These are phyloP conservation scores for Hesperia comma DNA, from an alignment of 2,888 invertebrate species.

Conservation along the genomic window DNA sequence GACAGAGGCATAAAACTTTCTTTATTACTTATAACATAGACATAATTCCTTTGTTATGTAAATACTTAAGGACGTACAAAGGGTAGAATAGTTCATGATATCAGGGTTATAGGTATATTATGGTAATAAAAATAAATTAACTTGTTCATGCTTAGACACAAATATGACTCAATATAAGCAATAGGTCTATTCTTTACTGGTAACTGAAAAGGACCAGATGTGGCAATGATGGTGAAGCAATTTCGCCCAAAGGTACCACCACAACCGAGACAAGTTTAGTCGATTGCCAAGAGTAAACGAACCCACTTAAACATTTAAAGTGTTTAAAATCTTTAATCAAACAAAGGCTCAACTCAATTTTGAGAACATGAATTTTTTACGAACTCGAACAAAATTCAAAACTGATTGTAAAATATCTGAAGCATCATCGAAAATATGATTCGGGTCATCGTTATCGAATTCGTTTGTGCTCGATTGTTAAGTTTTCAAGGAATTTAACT, in stretches of 20 bases:
- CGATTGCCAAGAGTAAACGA: too few relatives aligned
- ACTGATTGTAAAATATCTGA: conserved; percentile 29
- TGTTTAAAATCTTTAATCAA: conserved; percentile 7
- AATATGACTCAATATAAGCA: neutral
- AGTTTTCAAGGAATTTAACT: conserved; percentile 10
- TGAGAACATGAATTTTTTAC: conserved; percentile 35
- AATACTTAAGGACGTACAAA: conserved; percentile 33
- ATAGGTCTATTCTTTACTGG: too few relatives aligned
- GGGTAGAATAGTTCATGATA: conserved; percentile 18
- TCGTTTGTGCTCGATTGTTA: conserved; percentile 32
- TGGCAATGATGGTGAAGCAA: too few relatives aligned
- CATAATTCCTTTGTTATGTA: conserved; percentile 46
- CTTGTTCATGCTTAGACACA: neutral
- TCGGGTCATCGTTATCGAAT: conserved; percentile 35
- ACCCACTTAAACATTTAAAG: neutral
- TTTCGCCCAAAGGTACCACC: too few relatives aligned
- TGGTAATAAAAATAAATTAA: conserved; percentile 31
- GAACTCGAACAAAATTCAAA: conserved; percentile 33
- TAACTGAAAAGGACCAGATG: too few relatives aligned
- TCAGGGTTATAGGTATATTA: conserved; percentile 19
- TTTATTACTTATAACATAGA: conserved; percentile 39
- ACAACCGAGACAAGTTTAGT: too few relatives aligned
- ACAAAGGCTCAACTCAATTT: conserved; percentile 15
- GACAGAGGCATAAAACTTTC: conserved; percentile 36
- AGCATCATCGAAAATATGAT: conserved; percentile 34